Conservation (phyloP, 2,113 vertebrate genomes). For the Limnothrissa miodon region DNA sequence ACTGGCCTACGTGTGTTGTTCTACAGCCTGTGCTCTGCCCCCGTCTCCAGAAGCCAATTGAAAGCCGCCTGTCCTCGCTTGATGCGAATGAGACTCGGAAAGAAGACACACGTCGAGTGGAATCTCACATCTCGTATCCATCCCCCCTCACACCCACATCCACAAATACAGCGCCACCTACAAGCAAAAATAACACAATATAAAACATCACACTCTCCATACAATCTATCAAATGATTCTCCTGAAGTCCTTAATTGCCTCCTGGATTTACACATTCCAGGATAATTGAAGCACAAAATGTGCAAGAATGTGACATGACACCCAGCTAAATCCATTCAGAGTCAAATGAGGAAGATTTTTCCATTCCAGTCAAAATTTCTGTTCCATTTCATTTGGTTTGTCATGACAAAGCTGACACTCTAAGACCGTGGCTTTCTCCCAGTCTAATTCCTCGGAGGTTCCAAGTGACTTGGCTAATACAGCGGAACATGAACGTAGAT, state of each 20-base stretch:
- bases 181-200: not conserved
- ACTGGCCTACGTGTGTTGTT: not conserved
- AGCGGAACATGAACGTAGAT: slow-evolving; percentile 15
- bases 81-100: slow-evolving; percentile 58
- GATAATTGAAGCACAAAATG: slow-evolving; percentile 31
- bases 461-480: slow-evolving; percentile 10
- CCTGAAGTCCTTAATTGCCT: slow-evolving; percentile 28
- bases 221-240: slow-evolving; percentile 25
- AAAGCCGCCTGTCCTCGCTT: slow-evolving; percentile 50
- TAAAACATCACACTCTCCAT: not conserved
- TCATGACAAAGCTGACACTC: not conserved
- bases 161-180: not conserved
- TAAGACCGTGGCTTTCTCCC: not conserved
- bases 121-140: slow-evolving; percentile 28
- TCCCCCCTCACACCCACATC: slow-evolving; percentile 24
- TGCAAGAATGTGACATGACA: slow-evolving; percentile 30
- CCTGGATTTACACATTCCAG: slow-evolving; percentile 34
- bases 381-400: not conserved
- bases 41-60: not conserved
- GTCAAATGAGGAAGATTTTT: not conserved
- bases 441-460: not conserved
- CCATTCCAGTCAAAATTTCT: slow-evolving; percentile 15
- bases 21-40: not conserved
- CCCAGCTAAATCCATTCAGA: slow-evolving; percentile 15
- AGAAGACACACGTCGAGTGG: slow-evolving; percentile 46